Evolutionary conservation across 2,113 vertebrate genomes (phyloP).

Genomic region (Onychostruthus taczanowskii): DNA sequence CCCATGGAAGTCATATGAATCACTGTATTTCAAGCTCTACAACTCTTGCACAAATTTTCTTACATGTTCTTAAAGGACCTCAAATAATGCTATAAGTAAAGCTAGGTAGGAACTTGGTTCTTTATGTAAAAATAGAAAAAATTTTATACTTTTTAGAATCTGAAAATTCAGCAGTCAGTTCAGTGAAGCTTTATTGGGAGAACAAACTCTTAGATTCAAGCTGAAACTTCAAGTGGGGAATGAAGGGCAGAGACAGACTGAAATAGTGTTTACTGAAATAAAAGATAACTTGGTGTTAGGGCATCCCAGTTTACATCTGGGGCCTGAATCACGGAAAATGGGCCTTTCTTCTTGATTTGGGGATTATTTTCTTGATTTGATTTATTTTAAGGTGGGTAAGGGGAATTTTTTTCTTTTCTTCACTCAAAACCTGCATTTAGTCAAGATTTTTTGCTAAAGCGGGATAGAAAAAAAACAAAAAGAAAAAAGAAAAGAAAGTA

Average conservation of each 20-base stretch:
- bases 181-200: background rate
- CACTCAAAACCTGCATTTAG: background rate
- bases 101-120: background rate
- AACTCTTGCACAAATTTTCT: background rate
- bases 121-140: background rate
- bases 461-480: background rate
- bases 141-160: background rate
- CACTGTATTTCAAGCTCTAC: background rate
- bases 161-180: background rate
- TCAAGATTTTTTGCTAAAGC: background rate
- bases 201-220: background rate
- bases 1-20: background rate
- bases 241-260: background rate
- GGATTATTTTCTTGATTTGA: background rate
- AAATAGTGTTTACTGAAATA: background rate
- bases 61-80: background rate
- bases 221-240: background rate
- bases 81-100: background rate
- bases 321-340: background rate
- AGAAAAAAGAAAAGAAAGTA: fast-evolving
- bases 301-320: background rate
- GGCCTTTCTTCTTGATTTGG: background rate
- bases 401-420: background rate
- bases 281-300: background rate
- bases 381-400: background rate